A percentile compares a stretch with the other conserved stretches of the same genome.
Conservation (phyloP, 2,113 vertebrate genomes). For the Sardina pilchardus region DNA sequence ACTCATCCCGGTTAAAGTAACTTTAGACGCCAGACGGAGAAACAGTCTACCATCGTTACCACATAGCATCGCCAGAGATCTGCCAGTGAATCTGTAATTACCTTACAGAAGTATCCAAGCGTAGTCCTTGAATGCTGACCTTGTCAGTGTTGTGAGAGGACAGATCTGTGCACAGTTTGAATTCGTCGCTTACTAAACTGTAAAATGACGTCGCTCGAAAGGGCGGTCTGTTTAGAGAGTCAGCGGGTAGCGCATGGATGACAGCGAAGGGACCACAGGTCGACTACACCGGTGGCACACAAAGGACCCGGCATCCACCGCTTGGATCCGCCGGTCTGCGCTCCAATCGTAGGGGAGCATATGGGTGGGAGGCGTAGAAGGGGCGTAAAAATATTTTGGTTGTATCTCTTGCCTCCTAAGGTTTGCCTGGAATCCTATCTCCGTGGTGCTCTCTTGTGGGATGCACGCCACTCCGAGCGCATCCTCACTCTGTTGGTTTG, state of each 20-base stretch:
- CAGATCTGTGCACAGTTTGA: slow-evolving; percentile 53
- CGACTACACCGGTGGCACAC: background rate
- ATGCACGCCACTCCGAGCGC: background rate
- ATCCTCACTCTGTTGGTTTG: background rate
- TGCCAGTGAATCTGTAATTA: slow-evolving; percentile 44
- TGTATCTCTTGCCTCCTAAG: background rate
- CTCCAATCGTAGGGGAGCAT: slow-evolving; percentile 16
- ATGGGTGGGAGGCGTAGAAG: slow-evolving; percentile 27
- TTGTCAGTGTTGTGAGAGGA: slow-evolving; percentile 55
- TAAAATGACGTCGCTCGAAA: slow-evolving; percentile 45
- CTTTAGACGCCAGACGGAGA: background rate
- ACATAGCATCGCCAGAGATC: background rate
- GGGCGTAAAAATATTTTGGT: background rate
- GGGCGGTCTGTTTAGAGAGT: slow-evolving; percentile 48
- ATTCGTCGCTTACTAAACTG: slow-evolving; percentile 54
- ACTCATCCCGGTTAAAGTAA: background rate
- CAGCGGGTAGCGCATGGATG: background rate
- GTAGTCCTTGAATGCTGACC: slow-evolving; percentile 56
- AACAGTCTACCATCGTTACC: background rate
- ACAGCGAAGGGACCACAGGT: background rate
- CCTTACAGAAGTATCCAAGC: slow-evolving; percentile 46
- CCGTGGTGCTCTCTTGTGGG: background rate
- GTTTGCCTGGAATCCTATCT: background rate
- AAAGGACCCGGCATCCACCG: slow-evolving; percentile 6
- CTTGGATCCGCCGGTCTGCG: background rate